A percentile compares a stretch with the other conserved stretches of the same genome.
Conservation (phyloP, 30 jellyfish, hydroid and myxozoan species). For the Clytia hemisphaerica region DNA sequence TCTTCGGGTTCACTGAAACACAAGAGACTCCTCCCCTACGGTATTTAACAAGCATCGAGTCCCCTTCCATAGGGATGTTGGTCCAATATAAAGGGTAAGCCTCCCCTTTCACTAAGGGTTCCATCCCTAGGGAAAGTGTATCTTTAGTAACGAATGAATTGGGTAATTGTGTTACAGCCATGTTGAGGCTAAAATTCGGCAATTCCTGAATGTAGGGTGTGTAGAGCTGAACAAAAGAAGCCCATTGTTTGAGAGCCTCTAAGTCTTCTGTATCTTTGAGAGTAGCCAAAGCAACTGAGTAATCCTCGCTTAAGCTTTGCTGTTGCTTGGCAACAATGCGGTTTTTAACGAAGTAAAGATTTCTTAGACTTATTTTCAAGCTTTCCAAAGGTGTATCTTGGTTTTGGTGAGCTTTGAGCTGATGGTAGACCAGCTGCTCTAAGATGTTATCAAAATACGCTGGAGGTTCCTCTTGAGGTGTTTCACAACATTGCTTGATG, state of each 20-base stretch:
- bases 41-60: too few relatives aligned
- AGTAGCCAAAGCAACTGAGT: background rate
- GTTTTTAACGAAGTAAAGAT: background rate
- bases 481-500: background rate
- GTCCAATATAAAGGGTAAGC: too few relatives aligned
- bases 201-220: background rate
- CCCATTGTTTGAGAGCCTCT: background rate
- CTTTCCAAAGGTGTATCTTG: background rate
- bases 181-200: background rate
- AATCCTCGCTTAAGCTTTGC: background rate
- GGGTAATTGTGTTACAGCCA: background rate
- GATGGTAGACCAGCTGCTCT: background rate
- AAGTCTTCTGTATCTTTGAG: background rate
- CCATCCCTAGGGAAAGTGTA: too few relatives aligned
- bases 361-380: background rate
- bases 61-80: too few relatives aligned
- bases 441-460: background rate
- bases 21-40: too few relatives aligned
- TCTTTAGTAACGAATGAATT: background rate
- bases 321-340: background rate
- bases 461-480: background rate
- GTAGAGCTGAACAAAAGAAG: background rate
- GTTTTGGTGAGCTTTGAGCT: too few relatives aligned
- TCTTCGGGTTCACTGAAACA: too few relatives aligned
- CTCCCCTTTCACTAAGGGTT: too few relatives aligned